Conservation (phyloP, 1,140 invertebrate species). For the Wiebesia pumilae region DNA sequence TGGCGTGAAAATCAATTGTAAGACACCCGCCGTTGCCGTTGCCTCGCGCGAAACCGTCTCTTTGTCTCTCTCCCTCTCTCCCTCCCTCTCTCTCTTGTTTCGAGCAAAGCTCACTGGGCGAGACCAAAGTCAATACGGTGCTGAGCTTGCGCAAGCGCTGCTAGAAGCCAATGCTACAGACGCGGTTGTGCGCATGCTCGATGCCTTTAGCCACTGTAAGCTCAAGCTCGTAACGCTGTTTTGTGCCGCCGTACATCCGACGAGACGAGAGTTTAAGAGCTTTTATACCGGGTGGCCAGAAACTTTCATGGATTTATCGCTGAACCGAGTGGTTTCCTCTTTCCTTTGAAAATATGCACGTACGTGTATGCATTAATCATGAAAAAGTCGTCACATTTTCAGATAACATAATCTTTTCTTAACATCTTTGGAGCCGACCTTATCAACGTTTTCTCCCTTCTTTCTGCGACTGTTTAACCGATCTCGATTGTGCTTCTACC, state of each 20-base stretch:
- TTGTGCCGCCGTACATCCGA: background rate
- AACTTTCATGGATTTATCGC: background rate
- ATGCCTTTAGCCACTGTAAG: background rate
- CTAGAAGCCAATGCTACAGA: background rate
- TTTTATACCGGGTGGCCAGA: background rate
- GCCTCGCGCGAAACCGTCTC: conserved; percentile 49
- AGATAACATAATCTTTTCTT: no score
- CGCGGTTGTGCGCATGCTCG: background rate
- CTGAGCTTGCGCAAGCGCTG: background rate
- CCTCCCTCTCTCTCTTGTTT: conserved; percentile 6
- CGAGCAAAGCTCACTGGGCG: background rate
- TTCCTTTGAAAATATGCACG: no score
- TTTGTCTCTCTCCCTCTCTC: conserved; percentile 15
- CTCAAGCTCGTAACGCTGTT: background rate
- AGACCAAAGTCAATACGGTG: conserved; percentile 12
- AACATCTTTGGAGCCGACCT: no score
- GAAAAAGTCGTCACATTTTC: no score
- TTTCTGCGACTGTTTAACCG: background rate
- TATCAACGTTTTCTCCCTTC: background rate
- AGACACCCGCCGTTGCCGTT: conserved; percentile 58
- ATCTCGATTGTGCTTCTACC: background rate
- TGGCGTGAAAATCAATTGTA: conserved; percentile 71
- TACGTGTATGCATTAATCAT: no score
- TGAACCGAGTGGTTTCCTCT: no score
- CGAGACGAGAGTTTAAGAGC: background rate